A percentile compares a stretch with the other conserved stretches of the same genome.
These are phyloP conservation scores for Bradysia coprophila DNA, from an alignment of 1,140 invertebrate genomes.

Conservation along the genomic window DNA sequence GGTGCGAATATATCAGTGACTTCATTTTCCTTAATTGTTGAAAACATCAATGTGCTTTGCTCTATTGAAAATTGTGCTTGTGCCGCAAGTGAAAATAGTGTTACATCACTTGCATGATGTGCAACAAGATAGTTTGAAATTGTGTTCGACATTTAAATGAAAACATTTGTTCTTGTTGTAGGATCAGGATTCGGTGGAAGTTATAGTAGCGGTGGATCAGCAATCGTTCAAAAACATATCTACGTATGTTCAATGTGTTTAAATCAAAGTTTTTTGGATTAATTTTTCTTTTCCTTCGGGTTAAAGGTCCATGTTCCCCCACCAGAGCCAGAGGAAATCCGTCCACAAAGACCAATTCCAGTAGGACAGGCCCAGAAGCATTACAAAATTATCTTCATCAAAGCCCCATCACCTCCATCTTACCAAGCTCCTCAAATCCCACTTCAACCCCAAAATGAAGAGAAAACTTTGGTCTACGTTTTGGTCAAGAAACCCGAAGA, in stretches of 20 bases:
- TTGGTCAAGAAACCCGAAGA: conserved; percentile 71
- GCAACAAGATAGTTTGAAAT: too few relatives aligned
- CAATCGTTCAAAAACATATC: conserved; percentile 55
- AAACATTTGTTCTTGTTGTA: too few relatives aligned
- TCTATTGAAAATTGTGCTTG: too few relatives aligned
- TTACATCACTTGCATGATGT: too few relatives aligned
- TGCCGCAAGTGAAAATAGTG: too few relatives aligned
- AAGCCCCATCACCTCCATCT: conserved; percentile 58
- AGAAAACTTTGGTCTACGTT: conserved; percentile 80
- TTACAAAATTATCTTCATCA: conserved; percentile 80
- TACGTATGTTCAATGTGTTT: conserved; percentile 62
- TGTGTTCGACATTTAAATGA: too few relatives aligned
- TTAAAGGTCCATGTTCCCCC: conserved; percentile 1
- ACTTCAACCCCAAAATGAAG: conserved; percentile 56
- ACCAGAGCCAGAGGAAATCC: conserved; percentile 30
- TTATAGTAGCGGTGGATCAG: conserved; percentile 32
- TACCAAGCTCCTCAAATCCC: conserved; percentile 56
- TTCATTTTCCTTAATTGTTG: too few relatives aligned
- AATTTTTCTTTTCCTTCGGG: too few relatives aligned
- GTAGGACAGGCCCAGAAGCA: conserved; percentile 54
- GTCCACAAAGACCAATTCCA: conserved; percentile 30
- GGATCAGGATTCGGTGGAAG: conserved; percentile 17
- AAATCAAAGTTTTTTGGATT: conserved; percentile 52
- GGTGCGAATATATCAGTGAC: too few relatives aligned
- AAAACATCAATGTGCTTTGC: too few relatives aligned